Conservation (phyloP, 2,888 invertebrate species). For the Erannis defoliaria region DNA sequence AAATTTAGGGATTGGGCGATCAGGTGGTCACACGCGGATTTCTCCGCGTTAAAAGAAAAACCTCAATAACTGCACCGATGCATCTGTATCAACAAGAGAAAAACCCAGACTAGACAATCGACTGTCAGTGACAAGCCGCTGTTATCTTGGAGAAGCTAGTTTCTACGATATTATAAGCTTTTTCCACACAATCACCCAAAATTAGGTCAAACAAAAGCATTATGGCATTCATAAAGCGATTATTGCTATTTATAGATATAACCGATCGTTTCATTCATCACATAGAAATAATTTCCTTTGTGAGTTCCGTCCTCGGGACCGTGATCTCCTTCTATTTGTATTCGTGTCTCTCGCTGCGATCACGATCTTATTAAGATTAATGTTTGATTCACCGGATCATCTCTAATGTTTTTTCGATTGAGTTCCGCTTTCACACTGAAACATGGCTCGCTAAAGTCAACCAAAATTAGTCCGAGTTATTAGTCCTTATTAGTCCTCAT, state of each 20-base stretch:
- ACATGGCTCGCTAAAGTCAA: no score
- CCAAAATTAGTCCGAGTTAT: no score
- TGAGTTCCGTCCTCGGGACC: neutral
- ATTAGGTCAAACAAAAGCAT: constrained; percentile 1
- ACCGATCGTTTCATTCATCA: constrained; percentile 10
- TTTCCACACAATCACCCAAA: neutral
- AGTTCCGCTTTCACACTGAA: neutral
- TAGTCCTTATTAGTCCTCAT: no score
- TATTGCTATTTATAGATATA: constrained; percentile 2
- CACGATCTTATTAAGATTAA: constrained; percentile 28
- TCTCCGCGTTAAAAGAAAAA: no score
- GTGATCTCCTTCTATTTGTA: constrained; percentile 14
- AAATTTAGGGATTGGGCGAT: no score
- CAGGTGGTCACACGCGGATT: no score
- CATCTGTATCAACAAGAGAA: no score
- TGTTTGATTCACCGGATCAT: constrained; percentile 10
- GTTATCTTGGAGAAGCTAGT: no score
- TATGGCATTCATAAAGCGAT: constrained; percentile 1
- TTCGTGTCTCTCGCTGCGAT: constrained; percentile 12
- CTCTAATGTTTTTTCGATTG: constrained; percentile 5
- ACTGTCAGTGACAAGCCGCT: neutral
- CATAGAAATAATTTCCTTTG: constrained; percentile 1
- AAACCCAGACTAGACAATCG: neutral
- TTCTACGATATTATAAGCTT: no score
- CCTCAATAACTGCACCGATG: no score